phyloP scores from a whole-genome alignment of 2,888 invertebrate genomes.

The Harmothoe impar region DNA sequence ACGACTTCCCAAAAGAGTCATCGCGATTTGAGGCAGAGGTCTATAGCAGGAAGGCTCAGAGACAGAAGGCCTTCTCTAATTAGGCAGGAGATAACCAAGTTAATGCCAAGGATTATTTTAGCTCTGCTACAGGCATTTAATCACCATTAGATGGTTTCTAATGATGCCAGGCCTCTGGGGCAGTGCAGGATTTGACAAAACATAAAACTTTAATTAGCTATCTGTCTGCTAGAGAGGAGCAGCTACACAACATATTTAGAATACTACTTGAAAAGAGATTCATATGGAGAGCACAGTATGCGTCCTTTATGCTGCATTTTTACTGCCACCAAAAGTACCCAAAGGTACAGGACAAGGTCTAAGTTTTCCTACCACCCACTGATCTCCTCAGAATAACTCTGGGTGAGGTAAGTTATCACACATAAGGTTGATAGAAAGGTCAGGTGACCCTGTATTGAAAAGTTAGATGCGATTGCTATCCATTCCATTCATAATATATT shows the following conservation, averaged over 20 bases:
- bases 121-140: not conserved
- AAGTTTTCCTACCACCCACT: no score
- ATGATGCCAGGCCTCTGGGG: constrained; percentile 1
- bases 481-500: no score
- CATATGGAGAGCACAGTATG: not conserved
- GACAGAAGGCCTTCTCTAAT: not conserved
- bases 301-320: no score
- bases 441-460: no score
- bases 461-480: no score
- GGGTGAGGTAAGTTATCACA: no score
- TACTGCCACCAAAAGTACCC: no score
- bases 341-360: no score
- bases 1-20: not conserved
- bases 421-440: no score
- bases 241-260: not conserved
- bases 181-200: not conserved
- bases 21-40: no score
- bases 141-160: constrained; percentile 20
- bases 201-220: constrained; percentile 22
- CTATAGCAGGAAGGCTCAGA: no score
- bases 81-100: not conserved
- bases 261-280: not conserved
- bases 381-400: no score
- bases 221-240: constrained; percentile 9
- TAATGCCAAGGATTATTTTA: constrained; percentile 25